Percentiles rank a stretch among this genome's conserved stretches.
Conservation (phyloP, 2,113 vertebrate genomes). For the Dinomys branickii region DNA sequence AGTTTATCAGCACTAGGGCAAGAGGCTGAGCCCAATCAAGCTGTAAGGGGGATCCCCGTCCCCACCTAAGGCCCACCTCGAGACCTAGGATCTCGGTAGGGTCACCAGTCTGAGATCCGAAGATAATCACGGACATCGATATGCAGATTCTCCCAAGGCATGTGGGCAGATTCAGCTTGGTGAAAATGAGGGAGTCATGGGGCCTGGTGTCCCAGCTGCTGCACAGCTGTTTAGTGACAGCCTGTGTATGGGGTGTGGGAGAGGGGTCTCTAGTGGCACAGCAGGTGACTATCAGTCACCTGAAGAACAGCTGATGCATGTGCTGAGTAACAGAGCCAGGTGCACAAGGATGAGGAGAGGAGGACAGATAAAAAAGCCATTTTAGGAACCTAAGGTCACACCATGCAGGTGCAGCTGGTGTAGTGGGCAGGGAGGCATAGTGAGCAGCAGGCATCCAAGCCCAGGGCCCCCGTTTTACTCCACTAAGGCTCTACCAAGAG, state of each 20-base stretch:
- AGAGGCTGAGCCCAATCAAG: neutral
- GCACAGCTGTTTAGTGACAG: neutral
- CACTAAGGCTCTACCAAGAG: neutral
- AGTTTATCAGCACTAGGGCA: neutral
- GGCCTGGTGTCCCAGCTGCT: neutral
- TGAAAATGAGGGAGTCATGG: neutral
- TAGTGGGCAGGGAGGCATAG: neutral
- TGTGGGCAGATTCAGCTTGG: neutral
- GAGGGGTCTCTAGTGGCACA: neutral
- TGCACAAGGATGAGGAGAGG: neutral
- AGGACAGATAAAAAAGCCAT: neutral
- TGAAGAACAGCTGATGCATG: neutral
- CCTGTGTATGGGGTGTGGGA: neutral
- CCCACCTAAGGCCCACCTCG: neutral
- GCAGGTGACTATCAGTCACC: neutral
- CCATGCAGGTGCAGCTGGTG: neutral
- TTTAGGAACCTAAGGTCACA: neutral
- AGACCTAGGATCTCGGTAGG: neutral
- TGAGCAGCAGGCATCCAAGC: neutral
- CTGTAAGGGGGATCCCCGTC: neutral
- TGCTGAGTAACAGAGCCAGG: neutral
- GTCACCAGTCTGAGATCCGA: neutral
- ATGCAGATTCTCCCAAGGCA: neutral
- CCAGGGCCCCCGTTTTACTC: too few species aligned
- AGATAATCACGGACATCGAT: neutral